Conservation (phyloP, 1,140 invertebrate species). For the Subanguina moxae region DNA sequence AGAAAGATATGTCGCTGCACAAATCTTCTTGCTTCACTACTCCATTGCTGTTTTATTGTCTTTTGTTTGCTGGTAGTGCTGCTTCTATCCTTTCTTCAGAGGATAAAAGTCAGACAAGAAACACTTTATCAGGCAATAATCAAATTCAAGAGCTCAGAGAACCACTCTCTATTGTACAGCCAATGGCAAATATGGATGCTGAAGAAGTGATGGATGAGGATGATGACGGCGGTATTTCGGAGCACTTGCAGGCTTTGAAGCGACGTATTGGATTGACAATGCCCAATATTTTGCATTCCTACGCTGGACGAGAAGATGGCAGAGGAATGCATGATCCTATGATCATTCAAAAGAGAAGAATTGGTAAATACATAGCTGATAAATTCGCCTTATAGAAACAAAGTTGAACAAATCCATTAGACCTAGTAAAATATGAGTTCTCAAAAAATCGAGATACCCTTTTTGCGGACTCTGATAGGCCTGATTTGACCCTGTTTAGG, state of each 20-base stretch:
- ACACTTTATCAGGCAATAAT: neutral
- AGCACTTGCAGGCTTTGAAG: neutral
- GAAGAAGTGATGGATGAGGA: neutral
- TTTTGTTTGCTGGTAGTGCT: neutral
- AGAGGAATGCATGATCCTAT: neutral
- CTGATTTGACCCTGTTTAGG: neutral
- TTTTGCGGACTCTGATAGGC: neutral
- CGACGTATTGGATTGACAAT: neutral
- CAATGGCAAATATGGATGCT: neutral
- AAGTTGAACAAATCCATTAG: neutral
- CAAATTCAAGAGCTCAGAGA: neutral
- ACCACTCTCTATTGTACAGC: neutral
- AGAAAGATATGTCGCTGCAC: no score
- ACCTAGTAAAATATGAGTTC: neutral
- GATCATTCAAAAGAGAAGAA: neutral
- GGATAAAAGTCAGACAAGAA: neutral
- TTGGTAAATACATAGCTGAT: neutral
- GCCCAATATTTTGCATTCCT: neutral
- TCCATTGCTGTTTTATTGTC: no score
- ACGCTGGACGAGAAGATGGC: neutral
- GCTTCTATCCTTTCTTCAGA: neutral
- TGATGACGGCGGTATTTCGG: neutral
- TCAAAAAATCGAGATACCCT: neutral
- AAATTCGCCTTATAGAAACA: no score
- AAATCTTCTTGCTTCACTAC: no score